Conservation (phyloP, 30 jellyfish, hydroid and myxozoan genomes). For the Chrysaora quinquecirrha region DNA sequence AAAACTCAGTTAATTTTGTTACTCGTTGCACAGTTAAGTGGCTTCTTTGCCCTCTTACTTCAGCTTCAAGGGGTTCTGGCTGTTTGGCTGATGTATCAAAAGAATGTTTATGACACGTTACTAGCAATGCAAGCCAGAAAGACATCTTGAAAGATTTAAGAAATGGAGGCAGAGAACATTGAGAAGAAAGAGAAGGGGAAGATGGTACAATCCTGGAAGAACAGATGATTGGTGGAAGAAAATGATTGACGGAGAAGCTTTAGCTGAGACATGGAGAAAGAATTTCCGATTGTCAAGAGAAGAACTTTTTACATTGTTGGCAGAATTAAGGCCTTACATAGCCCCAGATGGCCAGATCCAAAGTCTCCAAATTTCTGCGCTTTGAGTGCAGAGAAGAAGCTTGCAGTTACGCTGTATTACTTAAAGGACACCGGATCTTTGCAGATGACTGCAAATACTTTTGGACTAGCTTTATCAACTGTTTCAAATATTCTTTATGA, state of each 20-base stretch:
- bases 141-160: constrained; percentile 20
- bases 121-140: constrained; percentile 18
- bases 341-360: constrained; percentile 43
- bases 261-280: constrained; percentile 25
- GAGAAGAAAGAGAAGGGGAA: constrained; percentile 3
- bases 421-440: constrained; percentile 49
- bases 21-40: constrained; percentile 30
- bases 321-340: constrained; percentile 19
- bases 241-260: constrained; percentile 7
- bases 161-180: not conserved
- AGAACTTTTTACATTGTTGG: constrained; percentile 25
- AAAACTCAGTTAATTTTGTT: constrained; percentile 15
- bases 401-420: constrained; percentile 53
- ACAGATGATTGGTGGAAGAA: constrained; percentile 67
- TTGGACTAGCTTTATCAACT: constrained; percentile 56
- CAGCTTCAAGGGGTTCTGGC: constrained; percentile 22
- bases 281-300: constrained; percentile 40
- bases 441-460: constrained; percentile 58
- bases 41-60: constrained; percentile 28
- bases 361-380: constrained; percentile 63
- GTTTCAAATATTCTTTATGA: constrained; percentile 17
- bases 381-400: constrained; percentile 47
- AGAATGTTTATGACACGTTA: constrained; percentile 12
- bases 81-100: constrained; percentile 4
- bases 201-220: constrained; percentile 26